Base-by-base conservation (phyloP, 1,140 invertebrate species). In the Drosophila rufa region DNA sequence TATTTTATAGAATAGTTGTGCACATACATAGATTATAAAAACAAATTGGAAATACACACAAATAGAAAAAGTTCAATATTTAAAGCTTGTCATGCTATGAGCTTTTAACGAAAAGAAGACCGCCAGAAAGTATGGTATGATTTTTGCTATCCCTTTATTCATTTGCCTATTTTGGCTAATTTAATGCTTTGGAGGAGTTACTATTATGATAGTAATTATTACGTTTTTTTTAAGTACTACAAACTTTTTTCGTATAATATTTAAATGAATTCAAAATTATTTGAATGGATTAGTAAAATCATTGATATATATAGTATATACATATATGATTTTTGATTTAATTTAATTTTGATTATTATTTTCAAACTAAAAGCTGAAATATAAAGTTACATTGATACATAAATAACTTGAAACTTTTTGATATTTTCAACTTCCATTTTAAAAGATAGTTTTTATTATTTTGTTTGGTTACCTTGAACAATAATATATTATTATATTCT, bases 41-140 rank as follows among this genome's bases (percentile, higher is more conserved):
- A 30, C 5, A 30, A 30, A 30, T 6, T 27, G 6, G 2, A 19
- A 51, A 33, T 17, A 11, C 27, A 12, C n/a, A 7, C 17, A 11
- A 1, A 0, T 27, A 50, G 27, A 30, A 9, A 30, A 50, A 17
- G 8, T 30, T 50, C 2, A 2, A 7, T 36, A 14, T 19, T 22
- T 9, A 53, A 38, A 38, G 51, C 51, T 53, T 53, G 0, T 2
- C 3, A 42, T n/a, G 40, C 40, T 2, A 8, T 4, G 17, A 36
- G 51, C 51, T 53, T 53, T 53, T 14, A 19, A 19, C 11, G 38
- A 53, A 36, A 9, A 53, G 1, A 53, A 53, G 2, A 6, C 14
- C 33, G 51, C 51, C 51, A 36, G 17, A 53, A 53, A 53, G 51
- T 53, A 53, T 53, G 51, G 38, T 15, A 53, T 22, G 30, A 0